A percentile compares a stretch with the other conserved stretches of the same genome.
phyloP scores from a whole-genome alignment of 2,113 vertebrate genomes.

The Capra hircus region DNA sequence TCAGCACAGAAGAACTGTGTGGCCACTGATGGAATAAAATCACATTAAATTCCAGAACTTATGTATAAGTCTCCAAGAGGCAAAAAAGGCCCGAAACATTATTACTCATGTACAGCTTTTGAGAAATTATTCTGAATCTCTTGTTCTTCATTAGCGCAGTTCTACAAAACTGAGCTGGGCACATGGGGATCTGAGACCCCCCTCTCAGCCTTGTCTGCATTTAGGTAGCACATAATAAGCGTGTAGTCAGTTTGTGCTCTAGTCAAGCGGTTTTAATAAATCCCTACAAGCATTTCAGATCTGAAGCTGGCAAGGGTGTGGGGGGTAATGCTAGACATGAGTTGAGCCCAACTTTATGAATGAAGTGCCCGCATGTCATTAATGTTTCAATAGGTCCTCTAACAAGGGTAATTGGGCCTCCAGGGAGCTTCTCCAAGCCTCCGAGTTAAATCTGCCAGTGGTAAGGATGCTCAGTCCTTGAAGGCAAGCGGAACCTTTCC shows the following conservation, averaged over 20 bases:
- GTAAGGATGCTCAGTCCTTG: slow-evolving; percentile 46
- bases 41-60: slow-evolving; percentile 12
- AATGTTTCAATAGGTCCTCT: slow-evolving; percentile 32
- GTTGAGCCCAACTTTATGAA: slow-evolving; percentile 57
- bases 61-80: background rate
- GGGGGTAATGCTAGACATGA: slow-evolving; percentile 1
- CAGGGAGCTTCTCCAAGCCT: background rate
- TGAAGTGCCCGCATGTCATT: slow-evolving; percentile 54
- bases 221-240: slow-evolving; percentile 60
- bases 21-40: background rate
- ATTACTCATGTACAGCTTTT: background rate
- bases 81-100: background rate
- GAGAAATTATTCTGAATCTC: slow-evolving; percentile 4
- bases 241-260: slow-evolving; percentile 50
- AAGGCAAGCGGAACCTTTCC: slow-evolving; percentile 68
- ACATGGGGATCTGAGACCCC: background rate
- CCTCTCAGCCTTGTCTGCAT: slow-evolving; percentile 34
- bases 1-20: background rate
- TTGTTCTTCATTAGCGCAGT: slow-evolving; percentile 32
- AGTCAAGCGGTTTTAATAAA: slow-evolving; percentile 66
- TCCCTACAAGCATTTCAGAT: slow-evolving; percentile 57
- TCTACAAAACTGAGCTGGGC: background rate
- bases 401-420: background rate
- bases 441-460: slow-evolving; percentile 26
- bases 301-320: slow-evolving; percentile 32